phyloP scores from a whole-genome alignment of 2,113 vertebrate genomes.

The Arothron firmamentum region DNA sequence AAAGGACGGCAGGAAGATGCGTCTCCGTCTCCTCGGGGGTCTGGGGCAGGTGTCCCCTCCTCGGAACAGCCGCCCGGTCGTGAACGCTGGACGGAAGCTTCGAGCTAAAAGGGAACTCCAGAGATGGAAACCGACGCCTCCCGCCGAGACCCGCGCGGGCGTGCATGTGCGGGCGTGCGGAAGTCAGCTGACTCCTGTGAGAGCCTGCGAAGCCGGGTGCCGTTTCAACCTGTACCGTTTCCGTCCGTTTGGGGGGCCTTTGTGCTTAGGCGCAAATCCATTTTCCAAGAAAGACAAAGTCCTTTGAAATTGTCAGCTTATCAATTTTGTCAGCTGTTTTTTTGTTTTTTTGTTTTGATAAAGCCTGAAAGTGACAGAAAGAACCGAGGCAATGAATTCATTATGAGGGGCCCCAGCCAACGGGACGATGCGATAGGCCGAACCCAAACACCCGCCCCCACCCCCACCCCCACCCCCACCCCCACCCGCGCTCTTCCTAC shows the following conservation, averaged over 20 bases:
- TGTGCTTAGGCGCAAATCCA: conserved; percentile 47
- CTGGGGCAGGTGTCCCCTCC: conserved; percentile 9
- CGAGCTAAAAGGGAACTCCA: conserved; percentile 50
- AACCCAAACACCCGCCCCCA: conserved; percentile 25
- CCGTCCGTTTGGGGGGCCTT: conserved; percentile 48
- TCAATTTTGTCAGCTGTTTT: conserved; percentile 61
- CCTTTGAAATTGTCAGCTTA: conserved; percentile 59
- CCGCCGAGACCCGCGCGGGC: conserved; percentile 42
- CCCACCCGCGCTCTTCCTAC: neutral
- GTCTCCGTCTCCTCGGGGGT: conserved; percentile 14
- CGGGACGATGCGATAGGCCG: conserved; percentile 46
- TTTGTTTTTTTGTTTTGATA: conserved; percentile 25
- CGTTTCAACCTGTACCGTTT: conserved; percentile 48
- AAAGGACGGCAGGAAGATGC: conserved; percentile 15
- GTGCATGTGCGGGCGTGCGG: conserved; percentile 11
- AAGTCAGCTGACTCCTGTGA: conserved; percentile 13
- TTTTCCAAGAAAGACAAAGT: conserved; percentile 55
- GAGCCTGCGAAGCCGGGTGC: conserved; percentile 21
- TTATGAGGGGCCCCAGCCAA: conserved; percentile 48
- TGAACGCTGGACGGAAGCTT: conserved; percentile 14
- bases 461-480: neutral
- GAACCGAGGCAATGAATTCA: conserved; percentile 52
- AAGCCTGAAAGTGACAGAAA: conserved; percentile 30
- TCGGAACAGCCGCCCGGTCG: too few species aligned
- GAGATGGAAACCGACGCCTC: conserved; percentile 49